These are phyloP conservation scores for Drymonia ruficornis DNA, from an alignment of 2,888 invertebrate species.

Conservation along the genomic window DNA sequence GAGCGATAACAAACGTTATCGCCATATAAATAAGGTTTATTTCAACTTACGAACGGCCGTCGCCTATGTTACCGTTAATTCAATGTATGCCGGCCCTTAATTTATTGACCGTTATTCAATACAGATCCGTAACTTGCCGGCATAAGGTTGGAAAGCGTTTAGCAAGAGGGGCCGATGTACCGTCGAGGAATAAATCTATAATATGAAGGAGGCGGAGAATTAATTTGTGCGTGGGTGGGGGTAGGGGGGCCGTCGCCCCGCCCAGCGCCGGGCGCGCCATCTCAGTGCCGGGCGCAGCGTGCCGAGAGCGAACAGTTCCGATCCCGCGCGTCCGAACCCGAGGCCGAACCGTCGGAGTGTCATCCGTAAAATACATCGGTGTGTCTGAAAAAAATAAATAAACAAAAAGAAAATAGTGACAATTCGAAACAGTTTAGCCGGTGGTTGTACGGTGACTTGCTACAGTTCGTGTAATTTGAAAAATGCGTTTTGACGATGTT, in stretches of 20 bases:
- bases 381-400: conserved; percentile 24
- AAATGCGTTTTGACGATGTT: conserved; percentile 8
- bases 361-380: conserved; percentile 34
- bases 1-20: conserved; percentile 57
- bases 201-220: conserved; percentile 83
- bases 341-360: conserved; percentile 23
- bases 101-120: conserved; percentile 75
- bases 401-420: conserved; percentile 33
- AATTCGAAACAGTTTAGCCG: conserved; percentile 8
- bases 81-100: conserved; percentile 79
- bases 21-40: conserved; percentile 50
- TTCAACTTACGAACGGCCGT: conserved; percentile 45
- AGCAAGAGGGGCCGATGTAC: conserved; percentile 62
- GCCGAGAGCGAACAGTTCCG: conserved; percentile 38
- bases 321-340: conserved; percentile 28
- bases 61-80: conserved; percentile 75
- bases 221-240: conserved; percentile 72
- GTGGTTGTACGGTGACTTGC: conserved; percentile 15
- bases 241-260: conserved; percentile 67
- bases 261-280: conserved; percentile 74
- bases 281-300: conserved; percentile 67
- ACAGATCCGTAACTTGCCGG: conserved; percentile 70
- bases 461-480: conserved; percentile 9
- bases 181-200: conserved; percentile 82
- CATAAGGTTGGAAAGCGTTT: conserved; percentile 81